Evolutionary conservation across 2,888 invertebrate genomes (phyloP).

Genomic region (Netelia melanura): DNA sequence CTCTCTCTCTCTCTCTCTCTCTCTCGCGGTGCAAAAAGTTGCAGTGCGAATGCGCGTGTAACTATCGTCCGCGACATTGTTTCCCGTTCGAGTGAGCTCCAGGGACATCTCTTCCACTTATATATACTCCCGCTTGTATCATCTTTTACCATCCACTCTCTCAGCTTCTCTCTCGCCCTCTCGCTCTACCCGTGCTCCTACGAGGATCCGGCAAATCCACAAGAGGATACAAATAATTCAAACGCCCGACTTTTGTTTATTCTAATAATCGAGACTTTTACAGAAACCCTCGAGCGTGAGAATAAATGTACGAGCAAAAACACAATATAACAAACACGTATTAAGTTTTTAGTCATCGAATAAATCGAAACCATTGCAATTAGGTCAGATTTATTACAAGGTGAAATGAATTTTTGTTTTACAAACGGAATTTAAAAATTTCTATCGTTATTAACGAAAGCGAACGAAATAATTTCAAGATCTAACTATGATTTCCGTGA

Average conservation of each 20-base stretch:
- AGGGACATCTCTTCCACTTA: slow-evolving; percentile 46
- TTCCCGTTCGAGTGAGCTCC: slow-evolving; percentile 56
- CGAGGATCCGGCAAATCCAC: slow-evolving; percentile 35
- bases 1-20: neutral
- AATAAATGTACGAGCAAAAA: slow-evolving; percentile 45
- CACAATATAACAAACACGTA: too few relatives aligned
- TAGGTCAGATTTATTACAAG: too few relatives aligned
- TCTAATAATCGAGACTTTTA: slow-evolving; percentile 37
- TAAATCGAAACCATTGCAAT: too few relatives aligned
- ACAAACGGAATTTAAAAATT: too few relatives aligned
- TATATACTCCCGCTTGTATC: slow-evolving; percentile 40
- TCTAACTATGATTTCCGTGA: too few relatives aligned
- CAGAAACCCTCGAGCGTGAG: slow-evolving; percentile 6
- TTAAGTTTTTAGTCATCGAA: too few relatives aligned
- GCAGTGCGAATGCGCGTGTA: slow-evolving; percentile 64
- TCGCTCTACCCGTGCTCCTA: neutral
- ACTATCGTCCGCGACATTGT: slow-evolving; percentile 63
- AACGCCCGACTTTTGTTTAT: slow-evolving; percentile 7
- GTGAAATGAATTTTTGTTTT: too few relatives aligned
- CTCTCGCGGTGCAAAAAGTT: slow-evolving; percentile 50
- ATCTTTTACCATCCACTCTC: slow-evolving; percentile 40
- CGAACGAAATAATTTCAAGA: too few relatives aligned
- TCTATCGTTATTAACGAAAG: too few relatives aligned
- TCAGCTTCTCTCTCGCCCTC: slow-evolving; percentile 17
- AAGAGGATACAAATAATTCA: slow-evolving; percentile 29